Evolutionary conservation across 2,888 invertebrate genomes (phyloP).

Genomic region (Petrolisthes manimaculis): DNA sequence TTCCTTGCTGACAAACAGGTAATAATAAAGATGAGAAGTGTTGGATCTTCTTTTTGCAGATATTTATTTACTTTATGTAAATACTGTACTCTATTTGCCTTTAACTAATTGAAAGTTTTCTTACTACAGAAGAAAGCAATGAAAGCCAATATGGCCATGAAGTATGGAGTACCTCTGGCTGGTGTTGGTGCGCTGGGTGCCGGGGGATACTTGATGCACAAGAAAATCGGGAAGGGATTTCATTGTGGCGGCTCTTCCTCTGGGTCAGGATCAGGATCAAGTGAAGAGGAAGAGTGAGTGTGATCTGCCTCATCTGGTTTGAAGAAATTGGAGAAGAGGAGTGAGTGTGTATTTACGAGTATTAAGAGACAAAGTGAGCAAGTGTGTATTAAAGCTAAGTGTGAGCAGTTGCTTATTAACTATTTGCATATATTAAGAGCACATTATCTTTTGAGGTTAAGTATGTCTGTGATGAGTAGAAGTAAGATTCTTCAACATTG

Average conservation of each 20-base stretch:
- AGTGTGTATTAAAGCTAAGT: too few species aligned
- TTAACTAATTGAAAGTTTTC: neutral
- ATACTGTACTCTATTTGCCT: neutral
- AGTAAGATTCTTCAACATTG: too few species aligned
- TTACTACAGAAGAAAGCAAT: constrained; percentile 5
- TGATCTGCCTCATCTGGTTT: too few species aligned
- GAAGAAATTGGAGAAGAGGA: too few species aligned
- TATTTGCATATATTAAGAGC: too few species aligned
- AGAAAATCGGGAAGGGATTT: constrained; percentile 54
- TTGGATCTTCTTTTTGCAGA: too few species aligned
- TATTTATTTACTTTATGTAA: neutral
- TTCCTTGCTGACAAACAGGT: neutral
- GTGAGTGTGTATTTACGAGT: too few species aligned
- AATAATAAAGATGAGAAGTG: neutral
- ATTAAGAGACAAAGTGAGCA: too few species aligned
- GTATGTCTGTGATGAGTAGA: too few species aligned
- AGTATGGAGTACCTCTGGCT: constrained; percentile 63
- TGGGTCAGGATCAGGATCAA: constrained; percentile 29
- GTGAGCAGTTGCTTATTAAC: too few species aligned
- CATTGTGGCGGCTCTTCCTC: constrained; percentile 46
- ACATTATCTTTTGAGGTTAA: too few species aligned
- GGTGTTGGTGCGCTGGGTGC: constrained; percentile 39
- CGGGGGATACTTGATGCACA: constrained; percentile 59
- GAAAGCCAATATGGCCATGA: constrained; percentile 48
- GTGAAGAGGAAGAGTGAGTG: neutral